These are phyloP conservation scores for Aphis gossypii DNA, from an alignment of 1,140 invertebrate species.

Conservation along the genomic window DNA sequence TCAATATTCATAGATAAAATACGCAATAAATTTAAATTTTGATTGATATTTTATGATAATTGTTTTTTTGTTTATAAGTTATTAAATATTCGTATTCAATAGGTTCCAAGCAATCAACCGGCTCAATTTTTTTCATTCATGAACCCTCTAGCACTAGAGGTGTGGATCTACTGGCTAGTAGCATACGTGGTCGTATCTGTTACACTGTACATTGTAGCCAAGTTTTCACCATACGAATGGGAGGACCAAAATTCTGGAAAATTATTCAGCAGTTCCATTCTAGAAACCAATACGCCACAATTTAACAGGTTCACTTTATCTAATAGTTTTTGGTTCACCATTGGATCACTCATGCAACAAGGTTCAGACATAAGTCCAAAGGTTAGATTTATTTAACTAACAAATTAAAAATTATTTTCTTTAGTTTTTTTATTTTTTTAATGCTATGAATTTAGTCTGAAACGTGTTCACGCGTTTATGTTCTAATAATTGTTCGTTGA, in stretches of 20 bases:
- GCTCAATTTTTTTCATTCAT: conserved; percentile 86
- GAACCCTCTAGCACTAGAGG: conserved; percentile 83
- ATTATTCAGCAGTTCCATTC: conserved; percentile 81
- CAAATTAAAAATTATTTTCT: neutral
- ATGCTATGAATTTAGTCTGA: neutral
- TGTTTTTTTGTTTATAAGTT: neutral
- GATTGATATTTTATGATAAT: neutral
- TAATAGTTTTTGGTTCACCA: conserved; percentile 69
- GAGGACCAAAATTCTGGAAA: conserved; percentile 67
- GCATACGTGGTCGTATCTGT: conserved; percentile 81
- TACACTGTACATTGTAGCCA: conserved; percentile 83
- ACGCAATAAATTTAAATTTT: neutral
- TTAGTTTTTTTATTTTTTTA: neutral
- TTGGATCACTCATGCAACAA: conserved; percentile 68
- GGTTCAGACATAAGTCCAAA: conserved; percentile 68
- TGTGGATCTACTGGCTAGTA: conserved; percentile 81
- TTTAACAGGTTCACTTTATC: conserved; percentile 68
- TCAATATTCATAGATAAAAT: neutral
- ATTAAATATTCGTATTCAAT: neutral
- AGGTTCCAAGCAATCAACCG: conserved; percentile 76
- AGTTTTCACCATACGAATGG: conserved; percentile 70
- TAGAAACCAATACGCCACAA: conserved; percentile 66
- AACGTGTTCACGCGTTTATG: neutral
- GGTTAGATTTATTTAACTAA: conserved; percentile 56
- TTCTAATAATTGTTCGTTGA: neutral